A percentile compares a stretch with the other conserved stretches of the same genome.
Conservation (phyloP, 2,113 vertebrate species). For the Rousettus leschenaultii region DNA sequence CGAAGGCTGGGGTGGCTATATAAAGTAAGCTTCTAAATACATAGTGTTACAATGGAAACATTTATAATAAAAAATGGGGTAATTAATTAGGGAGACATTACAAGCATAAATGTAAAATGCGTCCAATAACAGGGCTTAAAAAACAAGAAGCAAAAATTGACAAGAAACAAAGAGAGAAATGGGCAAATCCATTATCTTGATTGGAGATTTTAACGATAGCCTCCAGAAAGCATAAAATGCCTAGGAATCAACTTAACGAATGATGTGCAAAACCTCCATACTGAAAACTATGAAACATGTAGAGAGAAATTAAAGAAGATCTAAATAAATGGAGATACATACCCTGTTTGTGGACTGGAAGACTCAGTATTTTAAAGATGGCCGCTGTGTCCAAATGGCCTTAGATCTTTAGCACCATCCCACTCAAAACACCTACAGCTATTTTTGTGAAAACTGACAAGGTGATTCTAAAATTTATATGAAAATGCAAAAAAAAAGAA, state of each 20-base stretch:
- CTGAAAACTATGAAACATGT: neutral
- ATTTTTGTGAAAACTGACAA: neutral
- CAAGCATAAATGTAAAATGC: neutral
- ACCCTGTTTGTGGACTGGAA: neutral
- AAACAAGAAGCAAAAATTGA: neutral
- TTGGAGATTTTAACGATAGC: neutral
- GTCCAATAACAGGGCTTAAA: neutral
- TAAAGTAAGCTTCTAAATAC: neutral
- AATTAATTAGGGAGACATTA: neutral
- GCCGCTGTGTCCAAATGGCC: neutral
- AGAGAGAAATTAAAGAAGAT: neutral
- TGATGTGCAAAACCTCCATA: neutral
- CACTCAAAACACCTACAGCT: neutral
- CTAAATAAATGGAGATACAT: neutral
- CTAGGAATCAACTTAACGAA: constrained; percentile 22
- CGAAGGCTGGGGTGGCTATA: neutral
- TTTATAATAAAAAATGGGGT: neutral
- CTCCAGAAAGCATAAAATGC: neutral
- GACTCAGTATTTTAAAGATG: neutral
- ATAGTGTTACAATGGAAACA: neutral
- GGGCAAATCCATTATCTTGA: neutral
- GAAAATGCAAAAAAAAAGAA: neutral
- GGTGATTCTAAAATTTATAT: neutral
- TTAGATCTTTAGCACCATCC: neutral
- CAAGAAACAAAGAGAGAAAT: constrained; percentile 7